These are phyloP conservation scores for Epicampocera succincta DNA, from an alignment of 2,888 invertebrate species.

Conservation along the genomic window DNA sequence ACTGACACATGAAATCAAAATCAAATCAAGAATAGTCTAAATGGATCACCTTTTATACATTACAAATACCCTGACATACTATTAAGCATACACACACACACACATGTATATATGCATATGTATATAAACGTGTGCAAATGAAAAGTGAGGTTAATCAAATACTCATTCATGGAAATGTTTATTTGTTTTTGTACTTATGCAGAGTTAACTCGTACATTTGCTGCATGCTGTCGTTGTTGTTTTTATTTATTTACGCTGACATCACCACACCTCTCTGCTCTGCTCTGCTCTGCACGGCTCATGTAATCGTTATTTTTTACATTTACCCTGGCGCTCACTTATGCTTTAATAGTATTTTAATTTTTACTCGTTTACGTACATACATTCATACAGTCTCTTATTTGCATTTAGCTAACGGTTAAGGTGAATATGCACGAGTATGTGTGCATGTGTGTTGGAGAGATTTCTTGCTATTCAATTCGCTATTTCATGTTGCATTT, in stretches of 20 bases:
- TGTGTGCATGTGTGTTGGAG: background rate
- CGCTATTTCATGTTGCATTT: background rate
- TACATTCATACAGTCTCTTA: background rate
- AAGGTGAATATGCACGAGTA: background rate
- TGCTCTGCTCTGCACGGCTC: background rate
- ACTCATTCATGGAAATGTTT: constrained; percentile 66
- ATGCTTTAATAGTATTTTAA: constrained; percentile 1
- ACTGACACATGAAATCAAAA: too few species aligned
- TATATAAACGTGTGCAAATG: background rate
- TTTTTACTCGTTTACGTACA: background rate
- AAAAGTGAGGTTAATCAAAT: constrained; percentile 68
- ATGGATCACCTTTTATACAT: background rate
- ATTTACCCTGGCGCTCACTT: background rate
- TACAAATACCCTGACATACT: constrained; percentile 2
- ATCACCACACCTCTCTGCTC: constrained; percentile 8
- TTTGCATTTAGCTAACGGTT: constrained; percentile 44
- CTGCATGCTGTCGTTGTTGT: constrained; percentile 4
- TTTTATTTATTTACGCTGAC: background rate
- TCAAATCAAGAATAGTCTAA: too few species aligned
- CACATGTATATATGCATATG: background rate
- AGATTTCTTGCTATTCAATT: background rate
- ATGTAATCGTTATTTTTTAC: background rate
- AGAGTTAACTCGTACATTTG: constrained; percentile 28
- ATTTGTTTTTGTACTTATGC: constrained; percentile 50
- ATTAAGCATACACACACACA: background rate